These are phyloP conservation scores for Crax fasciolata DNA, from an alignment of 2,797 vertebrate genomes.

Conservation along the genomic window DNA sequence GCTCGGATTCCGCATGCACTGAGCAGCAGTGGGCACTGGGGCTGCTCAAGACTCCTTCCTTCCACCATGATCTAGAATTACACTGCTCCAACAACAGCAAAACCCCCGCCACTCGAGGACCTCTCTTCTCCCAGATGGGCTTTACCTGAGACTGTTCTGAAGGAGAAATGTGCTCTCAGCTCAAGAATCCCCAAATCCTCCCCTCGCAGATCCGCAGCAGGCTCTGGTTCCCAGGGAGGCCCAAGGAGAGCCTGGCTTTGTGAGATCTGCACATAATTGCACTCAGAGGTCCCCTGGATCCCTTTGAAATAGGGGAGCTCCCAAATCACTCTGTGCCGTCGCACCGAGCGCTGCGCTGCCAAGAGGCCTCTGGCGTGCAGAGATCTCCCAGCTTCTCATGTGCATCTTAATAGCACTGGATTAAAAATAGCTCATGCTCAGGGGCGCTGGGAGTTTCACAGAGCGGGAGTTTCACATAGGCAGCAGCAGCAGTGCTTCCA, in stretches of 20 bases:
- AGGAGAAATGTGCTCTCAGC: background rate
- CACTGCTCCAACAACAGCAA: background rate
- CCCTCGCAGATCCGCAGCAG: background rate
- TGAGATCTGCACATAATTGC: background rate
- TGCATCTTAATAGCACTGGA: background rate
- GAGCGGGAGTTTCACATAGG: background rate
- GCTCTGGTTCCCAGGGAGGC: background rate
- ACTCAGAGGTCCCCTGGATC: background rate
- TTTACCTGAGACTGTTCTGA: constrained; percentile 59
- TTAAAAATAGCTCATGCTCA: fast-evolving
- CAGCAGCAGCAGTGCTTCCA: background rate
- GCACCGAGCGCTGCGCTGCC: fast-evolving
- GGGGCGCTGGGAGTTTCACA: too few relatives aligned
- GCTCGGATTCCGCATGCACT: background rate
- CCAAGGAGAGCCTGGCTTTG: background rate
- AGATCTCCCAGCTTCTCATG: background rate
- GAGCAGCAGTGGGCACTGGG: background rate
- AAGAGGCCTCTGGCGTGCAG: background rate
- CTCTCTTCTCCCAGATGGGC: background rate
- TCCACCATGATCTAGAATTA: background rate
- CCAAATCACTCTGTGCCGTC: background rate
- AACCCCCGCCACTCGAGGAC: background rate
- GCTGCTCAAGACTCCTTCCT: background rate
- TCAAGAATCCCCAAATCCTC: background rate
- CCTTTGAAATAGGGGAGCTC: background rate